Evolutionary conservation across 2,797 vertebrate species (phyloP).

Genomic region (Salmo trutta): DNA sequence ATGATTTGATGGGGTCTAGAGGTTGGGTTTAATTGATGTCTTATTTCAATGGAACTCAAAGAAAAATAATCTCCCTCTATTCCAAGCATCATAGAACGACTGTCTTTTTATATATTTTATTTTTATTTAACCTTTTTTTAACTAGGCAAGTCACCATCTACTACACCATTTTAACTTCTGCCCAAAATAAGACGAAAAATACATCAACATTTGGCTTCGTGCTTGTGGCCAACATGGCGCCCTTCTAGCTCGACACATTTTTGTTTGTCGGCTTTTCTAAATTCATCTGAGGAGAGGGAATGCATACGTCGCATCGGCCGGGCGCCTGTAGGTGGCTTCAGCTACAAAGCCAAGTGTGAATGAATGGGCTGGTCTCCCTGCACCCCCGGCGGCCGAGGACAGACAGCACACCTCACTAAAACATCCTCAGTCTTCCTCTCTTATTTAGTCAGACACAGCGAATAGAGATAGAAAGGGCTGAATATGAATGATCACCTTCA

Average conservation of each 20-base stretch:
- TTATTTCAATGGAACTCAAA: constrained; percentile 18
- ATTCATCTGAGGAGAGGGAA: constrained; percentile 62
- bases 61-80: constrained; percentile 38
- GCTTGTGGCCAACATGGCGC: constrained; percentile 78
- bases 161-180: constrained; percentile 26
- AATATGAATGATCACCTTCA: no score
- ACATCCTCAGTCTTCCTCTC: not conserved
- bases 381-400: constrained; percentile 28
- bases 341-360: constrained; percentile 13
- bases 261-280: constrained; percentile 74
- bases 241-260: constrained; percentile 73
- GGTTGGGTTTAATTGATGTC: not conserved
- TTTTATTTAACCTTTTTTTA: no score
- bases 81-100: constrained; percentile 35
- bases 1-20: not conserved
- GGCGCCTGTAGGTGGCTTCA: constrained; percentile 73
- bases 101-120: not conserved
- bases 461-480: not conserved
- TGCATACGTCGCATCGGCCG: constrained; percentile 46
- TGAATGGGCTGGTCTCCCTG: constrained; percentile 26
- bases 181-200: constrained; percentile 21
- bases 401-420: not conserved
- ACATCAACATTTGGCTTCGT: constrained; percentile 48
- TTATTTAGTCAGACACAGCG: not conserved
- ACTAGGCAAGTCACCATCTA: not conserved